Evolutionary conservation across 2,797 vertebrate genomes (phyloP).

Genomic region (Phrynocephalus vlangalii): DNA sequence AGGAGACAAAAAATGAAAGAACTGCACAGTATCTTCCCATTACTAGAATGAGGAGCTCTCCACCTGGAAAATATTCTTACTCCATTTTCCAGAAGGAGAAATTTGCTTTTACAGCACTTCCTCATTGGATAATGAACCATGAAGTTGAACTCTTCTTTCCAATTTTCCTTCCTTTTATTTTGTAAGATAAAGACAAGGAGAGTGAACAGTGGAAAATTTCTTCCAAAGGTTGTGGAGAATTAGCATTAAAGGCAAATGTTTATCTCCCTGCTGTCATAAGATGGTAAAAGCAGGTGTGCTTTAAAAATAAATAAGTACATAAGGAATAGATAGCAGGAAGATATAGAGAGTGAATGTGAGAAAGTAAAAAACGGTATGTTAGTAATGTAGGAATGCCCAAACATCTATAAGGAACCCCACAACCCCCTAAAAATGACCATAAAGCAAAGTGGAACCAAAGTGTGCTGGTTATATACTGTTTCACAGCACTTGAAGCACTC

Average conservation of each 20-base stretch:
- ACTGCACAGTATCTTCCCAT: neutral
- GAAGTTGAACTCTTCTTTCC: slow-evolving; percentile 43
- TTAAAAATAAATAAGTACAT: no score
- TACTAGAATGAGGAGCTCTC: neutral
- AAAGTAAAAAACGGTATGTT: neutral
- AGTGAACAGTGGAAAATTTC: slow-evolving; percentile 41
- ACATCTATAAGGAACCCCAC: no score
- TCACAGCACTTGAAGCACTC: no score
- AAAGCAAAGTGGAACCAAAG: no score
- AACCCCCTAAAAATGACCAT: neutral
- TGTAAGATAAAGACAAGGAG: neutral
- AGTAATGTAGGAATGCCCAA: neutral
- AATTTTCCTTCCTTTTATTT: slow-evolving; percentile 21
- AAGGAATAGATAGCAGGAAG: neutral
- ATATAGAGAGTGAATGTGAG: neutral
- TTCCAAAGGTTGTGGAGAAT: slow-evolving; percentile 42
- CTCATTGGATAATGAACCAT: slow-evolving; percentile 42
- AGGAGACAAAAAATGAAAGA: neutral
- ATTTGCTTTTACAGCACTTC: slow-evolving; percentile 40
- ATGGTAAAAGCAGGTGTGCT: no score
- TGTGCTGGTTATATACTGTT: no score
- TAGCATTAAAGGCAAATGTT: slow-evolving; percentile 42
- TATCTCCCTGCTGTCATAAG: no score
- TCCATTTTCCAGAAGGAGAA: neutral
- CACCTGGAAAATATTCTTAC: neutral